phyloP scores from a whole-genome alignment of 2,888 invertebrate genomes.

The Linyphia triangularis region DNA sequence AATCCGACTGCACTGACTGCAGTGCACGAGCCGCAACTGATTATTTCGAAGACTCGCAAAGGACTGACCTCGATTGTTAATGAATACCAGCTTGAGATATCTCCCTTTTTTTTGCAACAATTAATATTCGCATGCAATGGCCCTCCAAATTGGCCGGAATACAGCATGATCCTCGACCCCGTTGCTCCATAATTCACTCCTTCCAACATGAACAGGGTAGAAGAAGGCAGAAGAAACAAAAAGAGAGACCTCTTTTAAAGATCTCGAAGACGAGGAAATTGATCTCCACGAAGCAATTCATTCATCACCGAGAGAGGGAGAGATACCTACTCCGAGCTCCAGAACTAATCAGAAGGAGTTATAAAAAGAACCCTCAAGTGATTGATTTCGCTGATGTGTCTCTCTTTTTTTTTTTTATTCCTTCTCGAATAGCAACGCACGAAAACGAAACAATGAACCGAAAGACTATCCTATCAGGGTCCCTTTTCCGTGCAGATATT shows the following conservation, averaged over 20 bases:
- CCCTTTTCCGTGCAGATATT: conserved; percentile 13
- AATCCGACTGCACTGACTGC: no score
- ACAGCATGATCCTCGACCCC: background rate
- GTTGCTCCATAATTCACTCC: background rate
- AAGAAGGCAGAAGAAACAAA: no score
- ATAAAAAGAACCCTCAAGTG: conserved; percentile 1
- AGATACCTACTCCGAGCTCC: background rate
- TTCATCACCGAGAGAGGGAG: background rate
- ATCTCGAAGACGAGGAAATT: background rate
- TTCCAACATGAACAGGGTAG: no score
- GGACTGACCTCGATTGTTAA: no score
- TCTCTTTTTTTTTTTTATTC: background rate
- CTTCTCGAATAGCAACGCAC: background rate
- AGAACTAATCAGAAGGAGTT: background rate
- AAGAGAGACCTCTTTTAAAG: no score
- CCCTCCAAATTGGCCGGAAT: background rate
- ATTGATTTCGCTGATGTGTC: conserved; percentile 1
- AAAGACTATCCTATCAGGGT: conserved; percentile 11
- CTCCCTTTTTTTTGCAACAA: no score
- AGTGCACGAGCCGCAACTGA: no score
- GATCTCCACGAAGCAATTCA: background rate
- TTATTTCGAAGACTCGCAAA: no score
- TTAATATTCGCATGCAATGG: background rate
- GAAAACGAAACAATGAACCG: conserved; percentile 37
- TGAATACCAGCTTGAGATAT: no score